Evolutionary conservation across 1,140 invertebrate species (phyloP).

Genomic region (Babylonia areolata): DNA sequence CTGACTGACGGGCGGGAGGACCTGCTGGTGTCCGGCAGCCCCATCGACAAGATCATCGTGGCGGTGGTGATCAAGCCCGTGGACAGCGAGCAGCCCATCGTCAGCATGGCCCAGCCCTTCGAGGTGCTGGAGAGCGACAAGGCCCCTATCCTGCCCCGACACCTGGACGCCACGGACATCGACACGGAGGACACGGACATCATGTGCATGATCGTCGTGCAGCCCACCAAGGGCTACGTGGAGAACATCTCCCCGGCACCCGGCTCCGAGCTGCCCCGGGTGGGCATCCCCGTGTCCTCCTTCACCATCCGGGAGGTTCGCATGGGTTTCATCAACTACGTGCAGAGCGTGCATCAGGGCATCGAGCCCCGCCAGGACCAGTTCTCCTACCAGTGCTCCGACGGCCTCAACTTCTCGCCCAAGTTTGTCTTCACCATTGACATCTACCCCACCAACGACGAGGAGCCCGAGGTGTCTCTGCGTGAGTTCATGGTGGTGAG

Average conservation of each 20-base stretch:
- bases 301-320: conserved; percentile 71
- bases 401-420: conserved; percentile 73
- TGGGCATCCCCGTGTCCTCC: conserved; percentile 72
- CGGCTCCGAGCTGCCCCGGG: conserved; percentile 71
- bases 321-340: conserved; percentile 72
- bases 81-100: conserved; percentile 69
- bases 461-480: conserved; percentile 74
- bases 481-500: conserved; percentile 73
- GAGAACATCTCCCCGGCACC: conserved; percentile 72
- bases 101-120: conserved; percentile 59
- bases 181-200: conserved; percentile 73
- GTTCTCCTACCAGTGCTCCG: conserved; percentile 73
- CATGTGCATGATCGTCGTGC: conserved; percentile 71
- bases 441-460: conserved; percentile 76
- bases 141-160: conserved; percentile 61
- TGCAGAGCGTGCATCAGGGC: conserved; percentile 75
- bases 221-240: conserved; percentile 74
- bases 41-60: conserved; percentile 65
- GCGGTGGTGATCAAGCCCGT: conserved; percentile 70
- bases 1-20: conserved; percentile 69
- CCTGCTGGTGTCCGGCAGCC: conserved; percentile 66
- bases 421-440: conserved; percentile 61
- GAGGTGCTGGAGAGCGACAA: conserved; percentile 73
- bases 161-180: conserved; percentile 73
- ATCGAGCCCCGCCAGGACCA: conserved; percentile 73